A percentile compares a stretch with the other conserved stretches of the same genome.
phyloP scores from a whole-genome alignment of 2,113 vertebrate genomes.

The Zingel zingel region DNA sequence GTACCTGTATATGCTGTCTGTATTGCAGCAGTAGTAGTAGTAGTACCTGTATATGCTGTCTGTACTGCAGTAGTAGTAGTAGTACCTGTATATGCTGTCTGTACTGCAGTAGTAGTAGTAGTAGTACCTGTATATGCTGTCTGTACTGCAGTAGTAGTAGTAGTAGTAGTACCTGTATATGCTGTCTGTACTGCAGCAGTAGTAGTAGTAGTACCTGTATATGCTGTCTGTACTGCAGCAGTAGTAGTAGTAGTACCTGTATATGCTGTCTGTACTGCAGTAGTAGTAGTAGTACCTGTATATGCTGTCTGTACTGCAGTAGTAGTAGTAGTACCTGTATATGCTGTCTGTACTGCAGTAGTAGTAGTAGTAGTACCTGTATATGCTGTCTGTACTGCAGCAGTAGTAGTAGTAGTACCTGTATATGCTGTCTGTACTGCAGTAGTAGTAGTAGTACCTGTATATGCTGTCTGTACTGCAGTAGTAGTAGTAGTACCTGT shows the following conservation, averaged over 20 bases:
- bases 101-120: neutral
- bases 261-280: neutral
- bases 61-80: too few species aligned
- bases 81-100: neutral
- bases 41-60: too few species aligned
- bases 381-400: neutral
- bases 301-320: too few species aligned
- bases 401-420: neutral
- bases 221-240: slow-evolving; percentile 95
- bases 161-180: too few species aligned
- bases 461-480: neutral
- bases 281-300: neutral
- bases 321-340: neutral
- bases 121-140: too few species aligned
- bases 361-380: neutral
- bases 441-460: neutral
- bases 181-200: too few species aligned
- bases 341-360: too few species aligned
- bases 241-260: neutral
- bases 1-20: neutral
- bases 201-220: slow-evolving; percentile 92
- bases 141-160: too few species aligned
- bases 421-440: neutral
- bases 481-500: neutral
- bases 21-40: neutral